Evolutionary conservation across 2,113 vertebrate species (phyloP).

Genomic region (Sinocyclocheilus anshuiensis): DNA sequence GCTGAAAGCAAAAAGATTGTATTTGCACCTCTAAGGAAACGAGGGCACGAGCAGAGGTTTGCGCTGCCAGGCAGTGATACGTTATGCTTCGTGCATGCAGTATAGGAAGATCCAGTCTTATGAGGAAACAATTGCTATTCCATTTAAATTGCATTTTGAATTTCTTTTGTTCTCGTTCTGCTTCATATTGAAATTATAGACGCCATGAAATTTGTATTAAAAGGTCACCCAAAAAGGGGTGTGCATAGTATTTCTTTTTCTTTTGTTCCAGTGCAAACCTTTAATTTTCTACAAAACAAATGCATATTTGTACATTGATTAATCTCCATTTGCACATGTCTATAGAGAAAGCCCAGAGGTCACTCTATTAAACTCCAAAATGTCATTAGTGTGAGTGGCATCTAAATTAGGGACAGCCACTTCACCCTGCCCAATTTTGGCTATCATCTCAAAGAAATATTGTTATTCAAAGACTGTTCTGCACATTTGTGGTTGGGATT

Average conservation of each 20-base stretch:
- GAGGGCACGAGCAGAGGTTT: conserved; percentile 20
- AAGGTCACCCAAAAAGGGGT: conserved; percentile 22
- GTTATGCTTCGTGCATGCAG: conserved; percentile 19
- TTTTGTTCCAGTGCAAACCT: conserved; percentile 15
- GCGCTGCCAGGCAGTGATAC: conserved; percentile 12
- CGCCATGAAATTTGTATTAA: conserved; percentile 34
- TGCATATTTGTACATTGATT: conserved; percentile 34
- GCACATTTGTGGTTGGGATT: neutral
- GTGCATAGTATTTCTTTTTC: neutral
- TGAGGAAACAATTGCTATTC: conserved; percentile 34
- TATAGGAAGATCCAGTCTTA: conserved; percentile 12
- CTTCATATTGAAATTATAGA: conserved; percentile 39
- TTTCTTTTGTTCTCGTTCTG: conserved; percentile 18
- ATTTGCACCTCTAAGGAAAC: conserved; percentile 49
- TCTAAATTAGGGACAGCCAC: neutral
- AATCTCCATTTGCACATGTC: conserved; percentile 21
- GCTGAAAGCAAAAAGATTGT: conserved; percentile 48
- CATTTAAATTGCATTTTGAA: conserved; percentile 32
- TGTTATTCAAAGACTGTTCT: neutral
- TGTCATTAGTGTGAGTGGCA: conserved; percentile 19
- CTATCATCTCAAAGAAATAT: neutral
- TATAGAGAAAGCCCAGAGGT: conserved; percentile 21
- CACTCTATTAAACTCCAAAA: conserved; percentile 9
- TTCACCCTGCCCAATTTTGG: neutral
- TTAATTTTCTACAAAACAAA: conserved; percentile 30